Conservation (phyloP, 2,797 vertebrate genomes). For the Eleutherodactylus coqui region DNA sequence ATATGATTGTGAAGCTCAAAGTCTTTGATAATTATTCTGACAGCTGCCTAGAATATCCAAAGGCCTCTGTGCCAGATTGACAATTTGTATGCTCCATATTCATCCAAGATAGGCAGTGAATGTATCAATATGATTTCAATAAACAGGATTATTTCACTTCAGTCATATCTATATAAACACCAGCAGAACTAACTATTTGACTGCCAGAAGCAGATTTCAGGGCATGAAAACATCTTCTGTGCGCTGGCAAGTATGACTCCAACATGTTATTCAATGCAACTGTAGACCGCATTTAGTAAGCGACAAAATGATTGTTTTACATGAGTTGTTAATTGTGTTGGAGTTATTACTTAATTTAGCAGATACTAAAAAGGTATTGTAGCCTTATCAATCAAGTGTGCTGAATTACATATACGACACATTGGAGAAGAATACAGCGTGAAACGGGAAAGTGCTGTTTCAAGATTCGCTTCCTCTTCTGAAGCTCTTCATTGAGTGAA, state of each 20-base stretch:
- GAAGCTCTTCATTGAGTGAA: too few relatives aligned
- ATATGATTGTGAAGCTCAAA: slow-evolving; percentile 36
- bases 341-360: too few relatives aligned
- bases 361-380: too few relatives aligned
- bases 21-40: slow-evolving; percentile 39
- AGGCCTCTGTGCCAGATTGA: slow-evolving; percentile 33
- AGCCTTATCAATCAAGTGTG: too few relatives aligned
- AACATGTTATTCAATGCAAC: not conserved
- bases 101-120: slow-evolving; percentile 15
- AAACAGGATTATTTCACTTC: slow-evolving; percentile 20
- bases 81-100: slow-evolving; percentile 14
- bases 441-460: too few relatives aligned
- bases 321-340: too few relatives aligned
- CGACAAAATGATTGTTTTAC: too few relatives aligned
- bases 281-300: not conserved
- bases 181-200: not conserved
- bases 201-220: not conserved
- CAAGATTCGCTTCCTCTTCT: too few relatives aligned
- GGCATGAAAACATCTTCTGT: not conserved
- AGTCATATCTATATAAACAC: slow-evolving; percentile 20
- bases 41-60: slow-evolving; percentile 19
- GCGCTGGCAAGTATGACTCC: not conserved
- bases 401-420: too few relatives aligned
- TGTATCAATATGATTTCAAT: slow-evolving; percentile 17
- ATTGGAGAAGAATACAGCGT: too few relatives aligned